These are phyloP conservation scores for Gephyroberyx darwinii DNA, from an alignment of 2,797 vertebrate genomes.

Conservation along the genomic window DNA sequence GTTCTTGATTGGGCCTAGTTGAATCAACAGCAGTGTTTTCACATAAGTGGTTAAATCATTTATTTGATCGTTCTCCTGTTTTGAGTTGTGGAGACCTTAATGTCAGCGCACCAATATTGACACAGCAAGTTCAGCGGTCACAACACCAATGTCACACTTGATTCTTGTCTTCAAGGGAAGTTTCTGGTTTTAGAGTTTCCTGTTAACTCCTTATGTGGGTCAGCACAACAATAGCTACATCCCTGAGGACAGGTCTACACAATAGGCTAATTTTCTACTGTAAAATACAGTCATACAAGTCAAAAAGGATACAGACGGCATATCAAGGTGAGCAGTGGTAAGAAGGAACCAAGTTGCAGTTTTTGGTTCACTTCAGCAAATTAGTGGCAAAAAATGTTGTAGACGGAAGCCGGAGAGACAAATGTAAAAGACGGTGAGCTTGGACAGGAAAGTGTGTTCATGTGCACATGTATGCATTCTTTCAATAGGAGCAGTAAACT, in stretches of 20 bases:
- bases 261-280: constrained; percentile 9
- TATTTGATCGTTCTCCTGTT: too few species aligned
- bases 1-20: background rate
- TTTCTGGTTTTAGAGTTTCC: background rate
- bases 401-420: background rate
- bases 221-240: background rate
- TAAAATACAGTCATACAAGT: background rate
- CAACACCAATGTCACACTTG: background rate
- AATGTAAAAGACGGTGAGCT: background rate
- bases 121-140: background rate
- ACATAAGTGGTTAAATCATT: too few species aligned
- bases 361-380: background rate
- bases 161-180: too few species aligned
- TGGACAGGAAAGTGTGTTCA: background rate
- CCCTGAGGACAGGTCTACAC: constrained; percentile 9
- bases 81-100: too few species aligned
- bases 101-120: background rate
- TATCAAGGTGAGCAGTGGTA: constrained; percentile 1
- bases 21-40: too few species aligned
- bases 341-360: background rate
- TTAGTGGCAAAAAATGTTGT: background rate
- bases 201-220: background rate
- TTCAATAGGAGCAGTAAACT: too few species aligned
- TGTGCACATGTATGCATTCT: background rate
- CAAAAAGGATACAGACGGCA: constrained; percentile 4